Base-by-base conservation (phyloP, 2,888 invertebrate species). In the Luperina testacea region DNA sequence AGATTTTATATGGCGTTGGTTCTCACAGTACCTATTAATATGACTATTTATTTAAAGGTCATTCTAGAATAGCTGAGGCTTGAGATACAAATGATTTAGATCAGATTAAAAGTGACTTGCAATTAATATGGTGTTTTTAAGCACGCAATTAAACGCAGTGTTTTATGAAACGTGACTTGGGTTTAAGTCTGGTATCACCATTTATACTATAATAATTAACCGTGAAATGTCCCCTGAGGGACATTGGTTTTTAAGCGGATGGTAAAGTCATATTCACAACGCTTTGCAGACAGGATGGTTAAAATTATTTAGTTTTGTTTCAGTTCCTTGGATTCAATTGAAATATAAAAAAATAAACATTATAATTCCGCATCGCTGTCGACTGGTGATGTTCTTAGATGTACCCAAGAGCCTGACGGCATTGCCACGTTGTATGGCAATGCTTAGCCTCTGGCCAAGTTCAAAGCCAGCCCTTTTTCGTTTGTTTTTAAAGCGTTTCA, bases 1-100 rank as follows among this genome's bases (percentile, higher is more conserved):
- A 80, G 57, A 78, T 86, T 70, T 64, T 77, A 77, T 63, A 80
- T 59, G 48, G 70, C 57, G 76, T 81, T 70, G 84, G 92, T 92
- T 92, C 92, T 90, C 91, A 92, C 91, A 92, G 90, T 89, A 75
- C 73, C 81, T 86, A 88, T 88, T 88, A 87, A 86, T 89, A 88
- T 88, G 81, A 87, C 80, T 86, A 87, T 90, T 83, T 88, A 87
- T 87, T 69, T 89, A 91, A 92, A 92, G 91, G 92, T 92, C 90
- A 85, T 74, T 86, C 85, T 89, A 89, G 89, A 88, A 87, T 91
- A 85, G 70, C 86, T 84, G 75, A 77, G 80, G 85, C 69, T 88
- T 84, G 71, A 81, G 82, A 88, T 87, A 86, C 75, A 89, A 88
- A 82, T 89, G 81, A 89, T 84, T 75, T 75, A 83, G 81, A 89